Conservation (phyloP, 1,140 invertebrate species). For the Luehdorfia chinensis region DNA sequence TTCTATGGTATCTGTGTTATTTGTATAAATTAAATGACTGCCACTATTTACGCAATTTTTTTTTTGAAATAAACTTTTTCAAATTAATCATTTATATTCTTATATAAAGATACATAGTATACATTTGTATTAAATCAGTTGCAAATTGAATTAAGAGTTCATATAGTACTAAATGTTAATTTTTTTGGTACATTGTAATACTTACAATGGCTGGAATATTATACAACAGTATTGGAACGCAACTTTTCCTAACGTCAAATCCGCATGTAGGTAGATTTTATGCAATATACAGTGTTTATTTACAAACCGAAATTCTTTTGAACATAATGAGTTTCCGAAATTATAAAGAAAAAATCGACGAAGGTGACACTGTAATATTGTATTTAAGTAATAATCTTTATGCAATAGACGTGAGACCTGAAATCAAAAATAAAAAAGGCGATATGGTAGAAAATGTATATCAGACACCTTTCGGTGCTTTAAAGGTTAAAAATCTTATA, state of each 20-base stretch:
- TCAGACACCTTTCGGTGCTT: slow-evolving; percentile 95
- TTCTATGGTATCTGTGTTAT: too few species aligned
- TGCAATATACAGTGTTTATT: slow-evolving; percentile 43
- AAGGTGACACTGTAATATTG: slow-evolving; percentile 94
- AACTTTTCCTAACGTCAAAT: slow-evolving; percentile 29
- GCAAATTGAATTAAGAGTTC: too few species aligned
- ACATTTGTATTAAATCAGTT: too few species aligned
- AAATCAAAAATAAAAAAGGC: slow-evolving; percentile 87
- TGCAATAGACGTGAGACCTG: slow-evolving; percentile 84
- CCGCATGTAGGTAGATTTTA: too few species aligned
- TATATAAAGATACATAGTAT: too few species aligned
- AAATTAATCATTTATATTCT: too few species aligned
- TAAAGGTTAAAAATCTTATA: slow-evolving; percentile 92
- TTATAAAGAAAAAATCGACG: slow-evolving; percentile 88
- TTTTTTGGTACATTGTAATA: too few species aligned
- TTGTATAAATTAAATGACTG: too few species aligned
- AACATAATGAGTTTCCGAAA: slow-evolving; percentile 90
- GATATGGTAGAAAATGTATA: slow-evolving; percentile 90
- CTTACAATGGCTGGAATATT: too few species aligned
- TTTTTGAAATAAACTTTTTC: too few species aligned
- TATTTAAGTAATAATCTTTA: slow-evolving; percentile 93
- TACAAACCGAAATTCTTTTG: slow-evolving; percentile 31
- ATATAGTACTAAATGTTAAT: too few species aligned
- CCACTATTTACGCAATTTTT: too few species aligned
- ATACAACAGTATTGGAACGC: slow-evolving; percentile 2